phyloP scores from a whole-genome alignment of 2,113 vertebrate genomes.

The Phrynosoma platyrhinos region DNA sequence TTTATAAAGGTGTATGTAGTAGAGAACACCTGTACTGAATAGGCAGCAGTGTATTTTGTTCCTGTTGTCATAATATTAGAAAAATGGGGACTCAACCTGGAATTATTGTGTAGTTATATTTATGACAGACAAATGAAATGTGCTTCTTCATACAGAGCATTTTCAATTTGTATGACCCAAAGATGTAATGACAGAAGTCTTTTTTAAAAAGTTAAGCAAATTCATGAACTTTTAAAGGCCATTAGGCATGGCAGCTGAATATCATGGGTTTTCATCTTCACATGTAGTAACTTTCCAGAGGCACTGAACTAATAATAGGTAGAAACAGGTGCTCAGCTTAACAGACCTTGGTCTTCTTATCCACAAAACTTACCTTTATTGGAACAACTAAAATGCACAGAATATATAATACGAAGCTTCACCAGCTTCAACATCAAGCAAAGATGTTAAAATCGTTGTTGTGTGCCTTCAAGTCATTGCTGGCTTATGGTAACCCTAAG shows the following conservation, averaged over 20 bases:
- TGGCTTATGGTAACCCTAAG: too few relatives aligned
- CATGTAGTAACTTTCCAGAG: too few relatives aligned
- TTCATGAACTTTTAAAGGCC: not conserved
- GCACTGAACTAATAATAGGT: too few relatives aligned
- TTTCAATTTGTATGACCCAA: not conserved
- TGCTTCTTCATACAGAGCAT: not conserved
- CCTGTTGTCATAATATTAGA: not conserved
- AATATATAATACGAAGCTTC: too few relatives aligned
- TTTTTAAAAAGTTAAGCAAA: not conserved
- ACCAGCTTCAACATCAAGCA: too few relatives aligned
- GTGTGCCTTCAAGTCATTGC: too few relatives aligned
- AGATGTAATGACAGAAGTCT: not conserved
- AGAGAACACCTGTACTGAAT: not conserved
- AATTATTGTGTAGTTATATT: not conserved
- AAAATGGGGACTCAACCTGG: not conserved
- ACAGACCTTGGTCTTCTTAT: too few relatives aligned
- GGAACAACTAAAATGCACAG: too few relatives aligned
- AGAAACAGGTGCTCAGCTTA: too few relatives aligned
- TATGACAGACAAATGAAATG: not conserved
- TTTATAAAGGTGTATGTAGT: not conserved
- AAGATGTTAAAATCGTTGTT: too few relatives aligned
- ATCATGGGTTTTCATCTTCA: too few relatives aligned
- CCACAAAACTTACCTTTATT: too few relatives aligned
- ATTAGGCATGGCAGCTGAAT: not conserved
- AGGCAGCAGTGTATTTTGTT: not conserved